These are phyloP conservation scores for Porites rus DNA, from an alignment of 92 coral and sea anemone genomes.

Conservation along the genomic window DNA sequence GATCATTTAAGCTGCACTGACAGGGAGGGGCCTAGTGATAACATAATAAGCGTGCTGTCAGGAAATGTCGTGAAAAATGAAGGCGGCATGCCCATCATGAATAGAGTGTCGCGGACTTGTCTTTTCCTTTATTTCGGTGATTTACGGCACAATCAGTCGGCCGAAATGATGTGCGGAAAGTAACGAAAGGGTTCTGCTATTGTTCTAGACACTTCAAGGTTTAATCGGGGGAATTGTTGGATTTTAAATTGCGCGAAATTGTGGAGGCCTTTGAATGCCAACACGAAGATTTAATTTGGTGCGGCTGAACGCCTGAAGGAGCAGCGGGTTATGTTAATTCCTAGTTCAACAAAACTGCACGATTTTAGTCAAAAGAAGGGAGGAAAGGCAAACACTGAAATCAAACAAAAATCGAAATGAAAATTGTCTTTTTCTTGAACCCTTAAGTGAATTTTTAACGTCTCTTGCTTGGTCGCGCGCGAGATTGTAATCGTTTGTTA, in stretches of 20 bases:
- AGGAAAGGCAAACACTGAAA: constrained; percentile 28
- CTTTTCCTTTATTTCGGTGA: constrained; percentile 31
- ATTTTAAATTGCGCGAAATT: not conserved
- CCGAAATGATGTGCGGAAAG: constrained; percentile 43
- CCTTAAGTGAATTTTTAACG: constrained; percentile 1
- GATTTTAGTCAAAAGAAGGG: constrained; percentile 32
- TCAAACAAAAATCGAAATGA: constrained; percentile 20
- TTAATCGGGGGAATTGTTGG: constrained; percentile 25
- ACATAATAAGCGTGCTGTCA: constrained; percentile 80
- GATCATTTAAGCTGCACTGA: constrained; percentile 48
- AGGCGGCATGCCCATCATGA: constrained; percentile 43
- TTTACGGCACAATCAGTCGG: constrained; percentile 33
- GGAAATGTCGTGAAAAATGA: constrained; percentile 71
- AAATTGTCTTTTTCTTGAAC: constrained; percentile 1
- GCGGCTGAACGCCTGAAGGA: constrained; percentile 42
- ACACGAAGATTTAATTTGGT: constrained; percentile 43
- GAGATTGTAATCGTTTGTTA: constrained; percentile 12
- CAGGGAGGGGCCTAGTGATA: constrained; percentile 83
- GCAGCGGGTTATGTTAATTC: constrained; percentile 44
- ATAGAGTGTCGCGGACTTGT: constrained; percentile 28
- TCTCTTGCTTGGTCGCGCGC: constrained; percentile 2
- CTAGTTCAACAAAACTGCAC: constrained; percentile 35
- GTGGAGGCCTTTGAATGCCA: constrained; percentile 19
- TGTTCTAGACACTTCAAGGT: constrained; percentile 28
- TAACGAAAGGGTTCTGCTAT: constrained; percentile 21